Evolutionary conservation across 2,113 vertebrate species (phyloP).

Genomic region (Trichomycterus rosablanca): DNA sequence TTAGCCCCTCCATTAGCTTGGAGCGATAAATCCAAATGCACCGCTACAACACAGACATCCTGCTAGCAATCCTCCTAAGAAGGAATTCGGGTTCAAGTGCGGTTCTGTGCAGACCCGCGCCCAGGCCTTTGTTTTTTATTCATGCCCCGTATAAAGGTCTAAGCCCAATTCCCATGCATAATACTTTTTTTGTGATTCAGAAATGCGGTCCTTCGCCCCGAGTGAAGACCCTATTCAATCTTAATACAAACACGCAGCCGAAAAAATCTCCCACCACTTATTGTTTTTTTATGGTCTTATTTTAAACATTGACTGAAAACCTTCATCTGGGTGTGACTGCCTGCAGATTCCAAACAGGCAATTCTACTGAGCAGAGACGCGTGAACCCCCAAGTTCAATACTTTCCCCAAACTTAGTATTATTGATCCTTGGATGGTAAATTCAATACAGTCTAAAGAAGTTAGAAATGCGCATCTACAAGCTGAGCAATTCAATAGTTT

Average conservation of each 20-base stretch:
- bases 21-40: slow-evolving; percentile 66
- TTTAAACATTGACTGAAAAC: slow-evolving; percentile 54
- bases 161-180: slow-evolving; percentile 37
- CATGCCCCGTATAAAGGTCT: slow-evolving; percentile 20
- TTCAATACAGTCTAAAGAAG: slow-evolving; percentile 77
- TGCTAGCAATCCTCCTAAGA: slow-evolving; percentile 25
- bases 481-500: slow-evolving; percentile 72
- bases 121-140: slow-evolving; percentile 3
- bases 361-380: slow-evolving; percentile 58
- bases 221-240: slow-evolving; percentile 40
- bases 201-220: slow-evolving; percentile 11
- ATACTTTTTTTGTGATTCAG: slow-evolving; percentile 25
- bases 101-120: slow-evolving; percentile 3
- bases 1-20: slow-evolving; percentile 71
- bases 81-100: slow-evolving; percentile 26
- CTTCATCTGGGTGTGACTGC: slow-evolving; percentile 56
- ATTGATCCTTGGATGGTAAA: slow-evolving; percentile 72
- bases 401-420: slow-evolving; percentile 72
- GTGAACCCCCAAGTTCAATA: slow-evolving; percentile 68
- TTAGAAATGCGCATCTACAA: slow-evolving; percentile 74
- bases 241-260: slow-evolving; percentile 41
- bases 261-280: slow-evolving; percentile 45
- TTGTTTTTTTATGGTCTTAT: slow-evolving; percentile 48
- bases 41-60: slow-evolving; percentile 47
- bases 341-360: slow-evolving; percentile 59